A percentile compares a stretch with the other conserved stretches of the same genome.
Conservation (phyloP, 2,113 vertebrate species). For the Oreochromis aureus region DNA sequence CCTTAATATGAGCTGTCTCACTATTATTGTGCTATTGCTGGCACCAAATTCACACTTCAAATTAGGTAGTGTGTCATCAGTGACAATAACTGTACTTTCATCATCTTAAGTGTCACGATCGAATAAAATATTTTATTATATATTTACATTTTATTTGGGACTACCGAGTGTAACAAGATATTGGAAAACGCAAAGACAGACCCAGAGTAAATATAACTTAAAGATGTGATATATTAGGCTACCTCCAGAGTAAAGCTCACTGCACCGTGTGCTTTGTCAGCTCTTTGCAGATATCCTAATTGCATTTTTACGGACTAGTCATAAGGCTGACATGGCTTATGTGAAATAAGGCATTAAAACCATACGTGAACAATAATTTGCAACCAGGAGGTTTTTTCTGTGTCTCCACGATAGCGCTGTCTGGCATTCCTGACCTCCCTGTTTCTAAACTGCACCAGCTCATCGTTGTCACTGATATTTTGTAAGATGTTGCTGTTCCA, state of each 20-base stretch:
- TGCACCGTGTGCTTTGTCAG: not conserved
- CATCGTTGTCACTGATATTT: not conserved
- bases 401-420: not conserved
- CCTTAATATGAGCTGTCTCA: too few relatives aligned
- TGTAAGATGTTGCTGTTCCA: not conserved
- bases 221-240: not conserved
- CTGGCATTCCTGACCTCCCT: constrained; percentile 16
- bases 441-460: not conserved
- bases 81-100: not conserved
- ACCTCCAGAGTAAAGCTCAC: not conserved
- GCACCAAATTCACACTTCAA: not conserved
- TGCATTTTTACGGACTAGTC: not conserved
- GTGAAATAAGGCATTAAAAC: not conserved
- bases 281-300: not conserved
- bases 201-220: not conserved
- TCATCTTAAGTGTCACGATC: not conserved
- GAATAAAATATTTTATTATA: not conserved
- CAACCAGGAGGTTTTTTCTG: constrained; percentile 7
- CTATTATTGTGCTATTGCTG: not conserved
- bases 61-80: not conserved
- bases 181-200: not conserved
- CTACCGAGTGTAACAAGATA: not conserved
- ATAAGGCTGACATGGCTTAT: not conserved
- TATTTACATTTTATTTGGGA: not conserved
- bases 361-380: not conserved